Evolutionary conservation across 2,888 invertebrate species (phyloP), one percentile per base, ranked within the genome.

Genomic region (Sthenelais limicola): DNA sequence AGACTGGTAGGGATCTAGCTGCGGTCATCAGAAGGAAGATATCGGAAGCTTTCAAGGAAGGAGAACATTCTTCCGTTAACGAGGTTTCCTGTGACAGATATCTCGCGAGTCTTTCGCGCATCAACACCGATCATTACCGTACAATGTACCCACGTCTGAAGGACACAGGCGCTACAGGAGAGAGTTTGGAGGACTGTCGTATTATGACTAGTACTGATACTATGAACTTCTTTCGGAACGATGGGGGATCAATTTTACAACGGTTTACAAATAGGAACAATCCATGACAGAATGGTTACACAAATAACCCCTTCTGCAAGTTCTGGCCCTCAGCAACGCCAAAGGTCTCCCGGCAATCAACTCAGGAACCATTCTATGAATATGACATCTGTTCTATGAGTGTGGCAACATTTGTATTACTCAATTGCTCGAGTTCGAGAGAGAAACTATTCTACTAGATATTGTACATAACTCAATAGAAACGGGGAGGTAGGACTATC

Each of bases 151-250:
- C 62, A 12, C 15, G 62, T 2, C 15, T 21, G 35, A 62, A 62
- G 62, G 62, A 62, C 35, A 62, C 38, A 2, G 26, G 38, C 24
- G 62, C 62, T 1, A 38, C 38, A 2, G 62, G 62, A 21, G 9
- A 38, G 1, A 38, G 38, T 26, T 24, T 62, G 18, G 38, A 62
- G 24, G 62, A 62, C 12, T 62, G 62, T 62, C 62, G 26, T 26
- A 24, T 62, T n/a, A 35, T 62, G n/a, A 62, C 62, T 21, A 21
- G 38, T 2, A 38, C 62, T 26, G 62, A 62, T 3, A 35, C 62
- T 35, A 4, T 62, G 38, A 28, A 62, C 9, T 62, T 7, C 28
- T 62, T 62, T 15, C 12, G 30, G 32, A 32, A 54, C 5, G n/a
- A 9, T n/a, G 49, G 9, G 5, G n/a, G 24, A 49, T n/a, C n/a